Conservation (phyloP, 2,113 vertebrate species). For the Syrmaticus mikado region DNA sequence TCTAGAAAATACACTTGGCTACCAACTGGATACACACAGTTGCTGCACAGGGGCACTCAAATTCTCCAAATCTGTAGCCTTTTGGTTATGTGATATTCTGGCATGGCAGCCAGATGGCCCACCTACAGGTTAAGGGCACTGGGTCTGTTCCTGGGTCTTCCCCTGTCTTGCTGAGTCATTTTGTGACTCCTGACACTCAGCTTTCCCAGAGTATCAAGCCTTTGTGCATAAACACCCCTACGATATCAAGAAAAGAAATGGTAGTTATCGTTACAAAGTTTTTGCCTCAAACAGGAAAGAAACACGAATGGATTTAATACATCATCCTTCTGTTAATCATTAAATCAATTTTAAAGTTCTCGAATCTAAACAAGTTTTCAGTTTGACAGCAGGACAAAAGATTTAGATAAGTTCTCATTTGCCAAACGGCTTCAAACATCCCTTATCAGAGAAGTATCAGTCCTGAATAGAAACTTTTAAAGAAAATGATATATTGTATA, state of each 20-base stretch:
- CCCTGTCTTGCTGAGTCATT: neutral
- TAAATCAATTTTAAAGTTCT: neutral
- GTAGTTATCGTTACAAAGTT: neutral
- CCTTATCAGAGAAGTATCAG: neutral
- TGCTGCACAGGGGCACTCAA: neutral
- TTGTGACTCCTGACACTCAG: fast-evolving
- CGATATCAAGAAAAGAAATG: neutral
- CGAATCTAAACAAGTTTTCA: neutral
- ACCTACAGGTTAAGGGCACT: neutral
- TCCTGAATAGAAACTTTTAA: neutral
- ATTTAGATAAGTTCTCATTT: neutral
- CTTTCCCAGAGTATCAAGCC: neutral
- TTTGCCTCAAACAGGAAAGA: neutral
- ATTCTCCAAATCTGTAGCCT: neutral
- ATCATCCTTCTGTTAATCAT: neutral
- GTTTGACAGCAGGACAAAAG: neutral
- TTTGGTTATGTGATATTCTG: neutral
- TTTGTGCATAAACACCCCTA: neutral
- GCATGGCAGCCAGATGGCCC: neutral
- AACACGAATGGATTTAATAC: neutral
- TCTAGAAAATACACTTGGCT: neutral
- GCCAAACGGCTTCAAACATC: neutral
- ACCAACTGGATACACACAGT: neutral
- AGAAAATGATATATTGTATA: neutral
- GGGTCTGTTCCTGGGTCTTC: neutral